Evolutionary conservation across 1,140 invertebrate species (phyloP), one percentile per base, ranked within the genome.

Genomic region (Anthonomus grandis): DNA sequence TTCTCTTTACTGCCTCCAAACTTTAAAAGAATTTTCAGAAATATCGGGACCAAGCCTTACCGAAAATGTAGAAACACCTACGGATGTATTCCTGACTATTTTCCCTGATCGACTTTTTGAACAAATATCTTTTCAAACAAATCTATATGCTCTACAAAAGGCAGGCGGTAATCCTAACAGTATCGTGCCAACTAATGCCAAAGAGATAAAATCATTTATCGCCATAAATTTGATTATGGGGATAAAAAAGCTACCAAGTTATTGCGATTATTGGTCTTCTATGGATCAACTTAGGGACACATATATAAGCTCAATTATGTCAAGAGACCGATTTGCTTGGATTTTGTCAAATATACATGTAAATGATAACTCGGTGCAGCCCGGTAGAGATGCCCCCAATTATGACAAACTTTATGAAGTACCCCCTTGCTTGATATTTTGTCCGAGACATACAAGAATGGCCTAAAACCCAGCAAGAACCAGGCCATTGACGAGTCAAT

Each of bases 371-470:
- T 38, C n/a, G 18, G 9, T 51, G 12, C 44, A 44, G 36, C 15
- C 22, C 48, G 42, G 66, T 42, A 42, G 48, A 47, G 47, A 19
- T 34, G 4, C n/a, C 13, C 25, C n/a, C n/a, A 62, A 67, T 45
- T 70, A 67, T 68, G 69, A 75, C 63, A 74, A 74, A 67, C 54
- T 74, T 12, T 73, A 72, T 50, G 73, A 73, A 68, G 57, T 75
- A 27, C 48, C 66, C 70, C 69, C 34, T 46, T 69, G 22, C 55
- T 75, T 45, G 53, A 56, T 37, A 60, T 62, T 41, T 50, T 74
- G 23, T 48, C 46, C 22, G 46, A 10, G 15, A 25, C 4, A 64
- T 47, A 63, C 18, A 62, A 52, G 57, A 62, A 54, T 69, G 64
- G 60, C 54, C 42, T 25, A 31, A 12, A 24, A 6, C 45, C 54